phyloP scores from a whole-genome alignment of 1,140 invertebrate species.

The Halesus radiatus region DNA sequence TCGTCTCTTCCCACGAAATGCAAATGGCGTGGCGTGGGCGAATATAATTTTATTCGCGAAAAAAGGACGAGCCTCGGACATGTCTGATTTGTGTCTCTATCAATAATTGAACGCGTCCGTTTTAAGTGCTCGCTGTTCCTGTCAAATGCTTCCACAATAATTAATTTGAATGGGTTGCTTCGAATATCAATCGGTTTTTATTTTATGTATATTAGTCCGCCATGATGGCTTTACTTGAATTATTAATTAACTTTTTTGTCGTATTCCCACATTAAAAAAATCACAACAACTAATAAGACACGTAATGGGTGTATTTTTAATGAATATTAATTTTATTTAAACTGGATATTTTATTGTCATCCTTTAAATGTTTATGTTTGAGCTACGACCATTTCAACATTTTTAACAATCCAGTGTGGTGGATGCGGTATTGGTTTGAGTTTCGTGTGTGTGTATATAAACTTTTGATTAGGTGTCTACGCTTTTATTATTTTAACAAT shows the following conservation, averaged over 20 bases:
- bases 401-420: too few relatives aligned
- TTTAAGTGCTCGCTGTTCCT: constrained; percentile 24
- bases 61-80: constrained; percentile 24
- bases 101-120: constrained; percentile 26
- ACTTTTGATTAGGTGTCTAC: too few relatives aligned
- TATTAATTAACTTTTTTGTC: neutral
- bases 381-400: too few relatives aligned
- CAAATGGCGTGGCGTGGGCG: constrained; percentile 27
- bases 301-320: too few relatives aligned
- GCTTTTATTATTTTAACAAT: too few relatives aligned
- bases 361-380: too few relatives aligned
- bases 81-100: constrained; percentile 42
- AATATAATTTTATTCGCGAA: constrained; percentile 24
- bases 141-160: constrained; percentile 29
- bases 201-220: neutral
- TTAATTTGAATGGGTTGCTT: constrained; percentile 3
- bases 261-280: neutral
- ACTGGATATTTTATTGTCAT: too few relatives aligned
- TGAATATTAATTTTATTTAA: too few relatives aligned
- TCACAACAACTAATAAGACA: too few relatives aligned
- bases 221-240: too few relatives aligned
- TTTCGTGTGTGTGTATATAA: too few relatives aligned
- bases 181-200: neutral
- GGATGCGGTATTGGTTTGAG: too few relatives aligned
- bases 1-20: constrained; percentile 26